Evolutionary conservation across 2,113 vertebrate genomes (phyloP), one percentile per base, ranked within the genome.

Genomic region (Paralichthys olivaceus): DNA sequence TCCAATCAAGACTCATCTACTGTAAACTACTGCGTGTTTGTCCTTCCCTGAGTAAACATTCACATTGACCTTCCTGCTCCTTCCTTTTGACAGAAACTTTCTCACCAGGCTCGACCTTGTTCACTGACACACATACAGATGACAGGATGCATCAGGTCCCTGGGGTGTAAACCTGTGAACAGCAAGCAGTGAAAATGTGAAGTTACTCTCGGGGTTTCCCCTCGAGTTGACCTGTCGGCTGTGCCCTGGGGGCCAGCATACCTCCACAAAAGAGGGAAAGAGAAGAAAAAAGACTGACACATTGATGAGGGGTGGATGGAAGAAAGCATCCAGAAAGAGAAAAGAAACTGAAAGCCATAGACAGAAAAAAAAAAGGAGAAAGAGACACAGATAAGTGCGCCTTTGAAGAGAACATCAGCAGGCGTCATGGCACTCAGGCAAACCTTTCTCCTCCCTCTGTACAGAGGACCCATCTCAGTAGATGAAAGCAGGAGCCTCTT

Each of bases 401-500:
- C 86, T 92, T 92, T 93, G 89, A 92, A 90, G 89, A 83, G 55
- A 80, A 84, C 89, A 87, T 84, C 72, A 70, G 80, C 76, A 70
- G 83, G 83, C 65, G 72, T 77, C 19, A 34, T 77, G 51, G 82
- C 70, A 84, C 86, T 86, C 71, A 78, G 64, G 67, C 56, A 81
- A 80, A 77, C 74, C 82, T 81, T 79, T 83, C 77, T 66, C 28
- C 69, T 86, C 60, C 68, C 68, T 86, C 74, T 63, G 79, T 66
- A 56, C 56, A 0, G 26, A 72, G 75, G 79, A 75, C 54, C 76
- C 85, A 81, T 92, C 88, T 81, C 63, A 57, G 83, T 71, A 91
- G 90, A 94, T 94, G 86, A 94, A 94, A 94, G 93, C 62, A 25
- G 22, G 85, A 53, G 70, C 54, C 82, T 61, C 86, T 91, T 90